These are phyloP conservation scores for Styela plicata DNA, from an alignment of 23 tunicate species.

Conservation along the genomic window DNA sequence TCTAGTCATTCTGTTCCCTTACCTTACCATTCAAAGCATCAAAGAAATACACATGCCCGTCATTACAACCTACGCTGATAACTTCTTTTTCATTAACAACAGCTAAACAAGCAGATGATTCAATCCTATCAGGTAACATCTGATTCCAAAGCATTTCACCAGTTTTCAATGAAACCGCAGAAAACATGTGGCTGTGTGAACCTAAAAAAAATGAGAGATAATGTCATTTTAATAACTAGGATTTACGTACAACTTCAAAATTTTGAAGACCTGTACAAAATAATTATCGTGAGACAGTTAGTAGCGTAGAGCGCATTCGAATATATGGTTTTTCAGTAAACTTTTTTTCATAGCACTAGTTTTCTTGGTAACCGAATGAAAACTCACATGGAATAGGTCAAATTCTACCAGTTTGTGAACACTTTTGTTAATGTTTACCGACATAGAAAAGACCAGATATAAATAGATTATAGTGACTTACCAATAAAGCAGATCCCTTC, in stretches of 20 bases:
- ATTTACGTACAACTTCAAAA: too few species aligned
- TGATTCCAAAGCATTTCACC: constrained; percentile 47
- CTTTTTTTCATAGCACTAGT: too few species aligned
- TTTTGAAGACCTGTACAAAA: too few species aligned
- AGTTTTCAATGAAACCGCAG: constrained; percentile 26
- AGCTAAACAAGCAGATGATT: constrained; percentile 68
- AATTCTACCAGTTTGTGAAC: too few species aligned
- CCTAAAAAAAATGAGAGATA: constrained; percentile 50
- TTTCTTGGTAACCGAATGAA: too few species aligned
- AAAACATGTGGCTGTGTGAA: constrained; percentile 55
- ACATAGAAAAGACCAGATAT: neutral
- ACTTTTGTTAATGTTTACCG: too few species aligned
- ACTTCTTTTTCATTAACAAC: constrained; percentile 27
- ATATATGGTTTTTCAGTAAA: too few species aligned
- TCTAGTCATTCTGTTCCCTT: neutral
- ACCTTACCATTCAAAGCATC: constrained; percentile 40
- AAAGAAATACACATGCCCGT: constrained; percentile 44
- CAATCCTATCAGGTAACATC: constrained; percentile 64
- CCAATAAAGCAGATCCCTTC: constrained; percentile 13
- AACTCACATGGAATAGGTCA: too few species aligned
- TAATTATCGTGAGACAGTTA: too few species aligned
- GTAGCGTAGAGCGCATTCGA: too few species aligned
- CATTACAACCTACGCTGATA: constrained; percentile 82
- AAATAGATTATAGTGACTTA: neutral
- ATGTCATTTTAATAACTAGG: too few species aligned